phyloP scores from a whole-genome alignment of 1,140 invertebrate genomes.

The Cataglyphis hispanica region DNA sequence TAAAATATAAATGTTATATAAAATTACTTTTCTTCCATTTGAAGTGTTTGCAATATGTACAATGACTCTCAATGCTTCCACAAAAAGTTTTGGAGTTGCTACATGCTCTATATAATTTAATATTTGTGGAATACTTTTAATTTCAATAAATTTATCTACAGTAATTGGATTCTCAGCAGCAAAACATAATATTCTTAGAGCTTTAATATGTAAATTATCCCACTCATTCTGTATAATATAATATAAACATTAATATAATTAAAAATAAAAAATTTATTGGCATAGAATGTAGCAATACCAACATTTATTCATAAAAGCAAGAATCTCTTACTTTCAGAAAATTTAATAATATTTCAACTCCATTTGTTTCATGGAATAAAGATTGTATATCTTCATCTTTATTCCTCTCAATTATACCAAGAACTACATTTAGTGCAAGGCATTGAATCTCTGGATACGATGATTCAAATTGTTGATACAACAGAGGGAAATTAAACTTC shows the following conservation, averaged over 20 bases:
- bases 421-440: conserved; percentile 74
- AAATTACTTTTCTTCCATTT: conserved; percentile 76
- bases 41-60: conserved; percentile 70
- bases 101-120: conserved; percentile 74
- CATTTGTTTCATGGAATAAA: conserved; percentile 76
- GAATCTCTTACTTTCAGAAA: conserved; percentile 79
- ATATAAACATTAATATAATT: neutral
- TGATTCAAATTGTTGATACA: conserved; percentile 77
- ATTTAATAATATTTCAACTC: conserved; percentile 75
- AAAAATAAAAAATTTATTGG: conserved; percentile 3
- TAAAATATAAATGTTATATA: neutral
- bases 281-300: neutral
- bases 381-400: conserved; percentile 77
- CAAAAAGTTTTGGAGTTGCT: conserved; percentile 51
- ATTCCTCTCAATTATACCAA: conserved; percentile 76
- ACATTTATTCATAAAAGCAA: conserved; percentile 1
- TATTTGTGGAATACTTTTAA: conserved; percentile 71
- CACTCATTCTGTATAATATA: conserved; percentile 75
- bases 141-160: conserved; percentile 70
- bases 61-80: conserved; percentile 71
- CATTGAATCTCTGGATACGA: conserved; percentile 80
- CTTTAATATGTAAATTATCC: conserved; percentile 76
- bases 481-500: conserved; percentile 75
- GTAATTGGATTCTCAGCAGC: conserved; percentile 76
- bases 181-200: conserved; percentile 69